These are phyloP conservation scores for Pelodytes ibericus DNA, from an alignment of 2,797 vertebrate genomes.

Conservation along the genomic window DNA sequence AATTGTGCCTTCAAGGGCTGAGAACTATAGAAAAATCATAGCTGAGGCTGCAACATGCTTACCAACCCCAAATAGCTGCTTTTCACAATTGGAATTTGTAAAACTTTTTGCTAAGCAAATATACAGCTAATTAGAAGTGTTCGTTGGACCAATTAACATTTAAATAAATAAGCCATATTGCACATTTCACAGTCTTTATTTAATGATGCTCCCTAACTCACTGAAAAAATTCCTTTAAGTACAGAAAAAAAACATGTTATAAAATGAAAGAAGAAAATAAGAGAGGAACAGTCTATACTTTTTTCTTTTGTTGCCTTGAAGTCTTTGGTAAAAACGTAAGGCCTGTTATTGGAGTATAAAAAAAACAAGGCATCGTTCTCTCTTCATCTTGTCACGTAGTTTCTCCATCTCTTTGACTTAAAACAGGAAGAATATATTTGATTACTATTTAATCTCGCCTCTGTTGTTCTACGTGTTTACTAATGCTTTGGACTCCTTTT, in stretches of 20 bases:
- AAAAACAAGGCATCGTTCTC: conserved; percentile 62
- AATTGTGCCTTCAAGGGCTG: conserved; percentile 89
- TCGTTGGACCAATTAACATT: conserved; percentile 94
- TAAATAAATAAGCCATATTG: conserved; percentile 98
- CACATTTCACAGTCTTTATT: conserved; percentile 98
- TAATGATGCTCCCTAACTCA: conserved; percentile 98
- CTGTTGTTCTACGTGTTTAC: conserved; percentile 69
- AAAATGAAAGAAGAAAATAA: conserved; percentile 84
- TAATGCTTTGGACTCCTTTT: conserved; percentile 55
- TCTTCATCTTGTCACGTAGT: conserved; percentile 68
- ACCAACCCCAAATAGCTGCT: conserved; percentile 83
- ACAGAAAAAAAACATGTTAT: conserved; percentile 85
- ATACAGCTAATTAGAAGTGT: conserved; percentile 98
- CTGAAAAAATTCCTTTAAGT: conserved; percentile 90
- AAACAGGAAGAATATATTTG: conserved; percentile 73
- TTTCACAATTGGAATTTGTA: conserved; percentile 92
- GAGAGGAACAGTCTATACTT: conserved; percentile 72
- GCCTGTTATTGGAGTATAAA: conserved; percentile 65
- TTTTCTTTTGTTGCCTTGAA: conserved; percentile 72
- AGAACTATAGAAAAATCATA: conserved; percentile 86
- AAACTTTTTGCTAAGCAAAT: conserved; percentile 97
- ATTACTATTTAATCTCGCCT: conserved; percentile 76
- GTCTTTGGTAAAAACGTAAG: conserved; percentile 69
- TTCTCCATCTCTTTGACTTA: conserved; percentile 69
- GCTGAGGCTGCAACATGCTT: conserved; percentile 85